Evolutionary conservation across 2,888 invertebrate genomes (phyloP).

Genomic region (Eustalomyia histrio): DNA sequence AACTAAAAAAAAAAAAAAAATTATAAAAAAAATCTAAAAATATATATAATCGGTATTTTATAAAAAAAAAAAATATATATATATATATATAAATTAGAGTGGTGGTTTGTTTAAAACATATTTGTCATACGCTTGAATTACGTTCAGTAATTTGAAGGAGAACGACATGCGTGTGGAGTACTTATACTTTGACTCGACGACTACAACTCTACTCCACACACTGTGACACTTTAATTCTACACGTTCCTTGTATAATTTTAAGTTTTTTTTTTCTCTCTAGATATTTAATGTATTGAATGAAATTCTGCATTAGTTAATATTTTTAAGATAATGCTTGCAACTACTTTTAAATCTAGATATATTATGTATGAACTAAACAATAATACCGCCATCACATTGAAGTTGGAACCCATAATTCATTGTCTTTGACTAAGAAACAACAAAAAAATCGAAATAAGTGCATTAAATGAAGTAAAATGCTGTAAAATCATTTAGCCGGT

Average conservation of each 20-base stretch:
- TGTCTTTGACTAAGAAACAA: slow-evolving; percentile 9
- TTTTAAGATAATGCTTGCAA: slow-evolving; percentile 40
- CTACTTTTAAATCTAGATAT: slow-evolving; percentile 58
- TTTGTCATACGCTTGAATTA: slow-evolving; percentile 58
- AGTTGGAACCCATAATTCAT: slow-evolving; percentile 47
- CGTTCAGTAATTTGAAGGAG: slow-evolving; percentile 61
- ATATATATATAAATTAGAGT: slow-evolving; percentile 37
- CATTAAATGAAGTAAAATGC: slow-evolving; percentile 25
- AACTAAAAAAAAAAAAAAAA: slow-evolving; percentile 9
- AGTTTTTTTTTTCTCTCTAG: not conserved
- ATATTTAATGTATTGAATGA: not conserved
- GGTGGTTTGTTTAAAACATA: slow-evolving; percentile 50
- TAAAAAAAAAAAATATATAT: too few relatives aligned
- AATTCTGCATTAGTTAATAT: slow-evolving; percentile 15
- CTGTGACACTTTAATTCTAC: slow-evolving; percentile 16
- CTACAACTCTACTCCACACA: not conserved
- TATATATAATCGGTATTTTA: slow-evolving; percentile 5
- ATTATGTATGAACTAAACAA: slow-evolving; percentile 51
- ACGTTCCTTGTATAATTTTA: slow-evolving; percentile 14
- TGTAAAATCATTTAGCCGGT: slow-evolving; percentile 51
- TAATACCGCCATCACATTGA: slow-evolving; percentile 52
- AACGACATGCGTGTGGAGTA: slow-evolving; percentile 48
- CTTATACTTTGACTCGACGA: not conserved
- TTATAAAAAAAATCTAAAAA: not conserved
- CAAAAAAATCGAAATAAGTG: slow-evolving; percentile 12